These are phyloP conservation scores for Etheostoma nigrum DNA, from an alignment of 2,797 vertebrate species.

Conservation along the genomic window DNA sequence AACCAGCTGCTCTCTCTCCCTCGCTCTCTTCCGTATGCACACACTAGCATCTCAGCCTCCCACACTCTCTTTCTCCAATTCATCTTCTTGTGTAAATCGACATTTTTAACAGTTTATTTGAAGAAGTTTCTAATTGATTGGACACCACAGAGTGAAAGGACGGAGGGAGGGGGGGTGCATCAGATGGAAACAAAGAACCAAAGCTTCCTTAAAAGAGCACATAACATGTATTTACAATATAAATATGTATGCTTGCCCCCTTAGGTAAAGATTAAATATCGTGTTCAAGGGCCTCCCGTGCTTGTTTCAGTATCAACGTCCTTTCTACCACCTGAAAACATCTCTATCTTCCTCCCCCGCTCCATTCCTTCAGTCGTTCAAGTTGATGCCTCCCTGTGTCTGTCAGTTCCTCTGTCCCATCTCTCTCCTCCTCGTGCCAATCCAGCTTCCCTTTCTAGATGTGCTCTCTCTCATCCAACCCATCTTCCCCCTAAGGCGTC, in stretches of 20 bases:
- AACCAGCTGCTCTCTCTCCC: conserved; percentile 69
- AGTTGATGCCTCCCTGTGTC: conserved; percentile 48
- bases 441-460: conserved; percentile 28
- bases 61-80: conserved; percentile 13
- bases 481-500: conserved; percentile 28
- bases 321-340: conserved; percentile 8
- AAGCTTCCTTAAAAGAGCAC: not conserved
- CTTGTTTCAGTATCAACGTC: not conserved
- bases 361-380: conserved; percentile 38
- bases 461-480: conserved; percentile 25
- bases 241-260: not conserved
- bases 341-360: conserved; percentile 3
- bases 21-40: conserved; percentile 59
- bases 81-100: conserved; percentile 1
- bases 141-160: not conserved
- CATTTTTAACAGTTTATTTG: conserved; percentile 19
- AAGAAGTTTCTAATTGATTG: conserved; percentile 32
- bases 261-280: not conserved
- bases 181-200: not conserved
- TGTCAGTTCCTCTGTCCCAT: conserved; percentile 28
- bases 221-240: not conserved
- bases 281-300: not conserved
- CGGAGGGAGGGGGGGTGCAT: no score
- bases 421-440: conserved; percentile 54
- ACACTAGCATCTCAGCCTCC: conserved; percentile 39